Evolutionary conservation across 92 coral and sea anemone species (phyloP).

Genomic region (Pocillopora grandis): DNA sequence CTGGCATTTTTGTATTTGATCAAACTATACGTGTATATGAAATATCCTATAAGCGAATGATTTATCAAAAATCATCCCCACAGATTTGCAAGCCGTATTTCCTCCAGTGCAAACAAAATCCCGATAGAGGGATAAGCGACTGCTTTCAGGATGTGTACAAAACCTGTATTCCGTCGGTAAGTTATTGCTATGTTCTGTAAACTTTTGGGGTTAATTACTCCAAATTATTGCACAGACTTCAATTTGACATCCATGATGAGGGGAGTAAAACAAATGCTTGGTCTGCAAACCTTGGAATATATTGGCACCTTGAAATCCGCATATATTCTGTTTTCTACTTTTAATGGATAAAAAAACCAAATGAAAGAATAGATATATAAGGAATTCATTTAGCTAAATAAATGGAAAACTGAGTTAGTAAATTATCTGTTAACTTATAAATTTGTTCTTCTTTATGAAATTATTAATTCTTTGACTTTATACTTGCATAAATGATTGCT

Average conservation of each 20-base stretch:
- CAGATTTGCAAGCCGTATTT: constrained; percentile 38
- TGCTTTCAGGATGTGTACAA: constrained; percentile 30
- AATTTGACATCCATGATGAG: too few relatives aligned
- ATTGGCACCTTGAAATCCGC: not conserved
- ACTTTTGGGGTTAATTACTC: not conserved
- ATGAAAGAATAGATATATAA: too few relatives aligned
- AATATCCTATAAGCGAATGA: too few relatives aligned
- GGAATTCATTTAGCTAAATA: not conserved
- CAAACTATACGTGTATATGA: too few relatives aligned
- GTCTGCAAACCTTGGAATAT: not conserved
- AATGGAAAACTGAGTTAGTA: not conserved
- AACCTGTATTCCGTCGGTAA: constrained; percentile 23
- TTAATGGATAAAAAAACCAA: too few relatives aligned
- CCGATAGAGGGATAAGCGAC: not conserved
- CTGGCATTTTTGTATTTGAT: too few relatives aligned
- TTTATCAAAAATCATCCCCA: not conserved
- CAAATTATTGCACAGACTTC: not conserved
- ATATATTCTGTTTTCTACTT: not conserved
- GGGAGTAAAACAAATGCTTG: not conserved
- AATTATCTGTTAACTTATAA: too few relatives aligned
- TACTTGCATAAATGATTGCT: too few relatives aligned
- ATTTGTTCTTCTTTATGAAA: too few relatives aligned
- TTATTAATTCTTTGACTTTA: too few relatives aligned
- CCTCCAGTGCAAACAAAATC: constrained; percentile 7
- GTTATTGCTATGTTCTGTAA: not conserved